Conservation (phyloP, 1,140 invertebrate genomes). For the Campoletis sonorensis region DNA sequence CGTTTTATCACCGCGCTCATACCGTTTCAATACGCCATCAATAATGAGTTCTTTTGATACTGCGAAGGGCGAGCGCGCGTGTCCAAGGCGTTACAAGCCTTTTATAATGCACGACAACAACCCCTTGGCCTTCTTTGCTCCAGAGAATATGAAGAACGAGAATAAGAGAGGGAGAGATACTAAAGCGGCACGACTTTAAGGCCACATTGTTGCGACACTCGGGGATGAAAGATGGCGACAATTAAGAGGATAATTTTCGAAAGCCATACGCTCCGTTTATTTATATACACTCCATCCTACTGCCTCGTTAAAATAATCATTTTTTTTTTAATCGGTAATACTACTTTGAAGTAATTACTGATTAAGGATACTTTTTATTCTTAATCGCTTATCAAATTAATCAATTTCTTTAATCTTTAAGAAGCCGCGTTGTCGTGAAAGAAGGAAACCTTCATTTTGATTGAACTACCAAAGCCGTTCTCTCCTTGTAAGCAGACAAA, state of each 20-base stretch:
- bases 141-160: conserved; percentile 9
- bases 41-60: conserved; percentile 71
- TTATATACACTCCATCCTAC: neutral
- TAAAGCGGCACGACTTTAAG: conserved; percentile 35
- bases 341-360: neutral
- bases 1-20: conserved; percentile 75
- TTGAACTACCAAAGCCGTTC: conserved; percentile 6
- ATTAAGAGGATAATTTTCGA: conserved; percentile 57
- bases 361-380: neutral
- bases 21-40: conserved; percentile 76
- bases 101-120: conserved; percentile 39
- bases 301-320: conserved; percentile 1
- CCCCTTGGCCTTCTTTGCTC: conserved; percentile 41
- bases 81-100: conserved; percentile 58
- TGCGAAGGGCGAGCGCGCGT: conserved; percentile 47
- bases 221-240: conserved; percentile 60
- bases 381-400: neutral
- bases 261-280: conserved; percentile 8
- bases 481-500: neutral
- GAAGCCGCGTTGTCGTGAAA: neutral
- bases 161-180: neutral
- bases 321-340: no score
- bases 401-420: neutral
- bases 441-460: neutral
- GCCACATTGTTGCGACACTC: conserved; percentile 60